Base-by-base conservation (phyloP, 2,797 vertebrate genomes). In the Botia almorhae region DNA sequence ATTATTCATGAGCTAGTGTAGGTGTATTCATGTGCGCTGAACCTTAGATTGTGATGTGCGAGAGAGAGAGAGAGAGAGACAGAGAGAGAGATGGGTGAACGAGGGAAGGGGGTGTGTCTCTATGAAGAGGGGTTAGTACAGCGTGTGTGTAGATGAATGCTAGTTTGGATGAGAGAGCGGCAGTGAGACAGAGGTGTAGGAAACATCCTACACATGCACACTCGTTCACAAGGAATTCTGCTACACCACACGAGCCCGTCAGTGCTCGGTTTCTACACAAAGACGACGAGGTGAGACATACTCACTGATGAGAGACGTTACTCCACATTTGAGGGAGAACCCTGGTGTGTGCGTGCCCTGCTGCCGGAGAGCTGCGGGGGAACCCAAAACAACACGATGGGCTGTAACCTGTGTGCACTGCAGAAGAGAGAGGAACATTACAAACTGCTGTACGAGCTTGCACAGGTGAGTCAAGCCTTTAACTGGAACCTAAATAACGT, bases 381-480 rank as follows among this genome's bases (percentile, higher is more conserved):
- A 89, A 80, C 88, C 89, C 58, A 10, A 16, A 19, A 17, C 26
- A 53, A 13, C 96, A 97, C 94, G 93, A 99, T 99, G 97, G 97
- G 97, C 94, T 99, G 97, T 95, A 98, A 97, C 96, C 94, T 99
- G 92, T 99, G 97, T 95, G 95, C 96, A 93, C 96, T 98, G 93
- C 97, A 97, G 96, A 99, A 98, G 94, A 95, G 96, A 94, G 97
- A 99, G 91, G 97, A 98, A 88, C 97, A 97, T 94, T 99, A 99
- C 94, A 98, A 97, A 96, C 96, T 98, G 94, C 96, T 99, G 39
- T 98, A 99, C 89, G 97, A 99, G 96, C 97, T 99, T 89, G 96
- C 96, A 89, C 97, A 98, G 96, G 97, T 99, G 93, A 97, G 97
- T 69, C 7, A 0, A 46, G 16, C 19, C 53, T 58, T 55, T 14